phyloP scores from a whole-genome alignment of 2,113 vertebrate genomes.

The Microcebus griseorufus region DNA sequence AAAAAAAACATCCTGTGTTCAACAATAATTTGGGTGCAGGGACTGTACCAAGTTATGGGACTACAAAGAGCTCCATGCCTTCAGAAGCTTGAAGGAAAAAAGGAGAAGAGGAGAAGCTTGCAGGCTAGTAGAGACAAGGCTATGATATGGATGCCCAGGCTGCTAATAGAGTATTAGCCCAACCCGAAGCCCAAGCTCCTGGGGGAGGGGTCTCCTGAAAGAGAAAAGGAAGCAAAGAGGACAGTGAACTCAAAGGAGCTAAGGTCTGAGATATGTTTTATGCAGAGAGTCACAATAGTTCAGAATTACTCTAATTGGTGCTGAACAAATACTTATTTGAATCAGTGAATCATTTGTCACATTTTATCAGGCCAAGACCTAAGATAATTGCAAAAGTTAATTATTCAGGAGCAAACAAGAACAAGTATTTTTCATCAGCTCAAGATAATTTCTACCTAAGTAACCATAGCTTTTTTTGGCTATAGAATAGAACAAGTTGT shows the following conservation, averaged over 20 bases:
- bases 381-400: not conserved
- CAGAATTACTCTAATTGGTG: not conserved
- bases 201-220: not conserved
- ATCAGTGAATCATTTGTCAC: not conserved
- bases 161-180: not conserved
- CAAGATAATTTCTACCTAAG: conserved; percentile 44
- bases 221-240: not conserved
- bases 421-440: conserved; percentile 13
- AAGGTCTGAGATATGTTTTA: not conserved
- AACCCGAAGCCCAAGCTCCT: not conserved
- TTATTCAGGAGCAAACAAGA: not conserved
- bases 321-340: conserved; percentile 22
- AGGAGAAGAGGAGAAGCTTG: not conserved
- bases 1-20: not conserved
- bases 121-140: not conserved
- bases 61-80: not conserved
- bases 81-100: not conserved
- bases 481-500: not conserved
- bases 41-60: not conserved
- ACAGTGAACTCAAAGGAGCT: not conserved
- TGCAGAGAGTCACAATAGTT: not conserved
- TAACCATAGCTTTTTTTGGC: not conserved
- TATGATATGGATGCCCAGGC: rapidly evolving
- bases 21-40: not conserved
- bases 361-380: conserved; percentile 7